Conservation (phyloP, 2,113 vertebrate genomes). For the Pedetes capensis region DNA sequence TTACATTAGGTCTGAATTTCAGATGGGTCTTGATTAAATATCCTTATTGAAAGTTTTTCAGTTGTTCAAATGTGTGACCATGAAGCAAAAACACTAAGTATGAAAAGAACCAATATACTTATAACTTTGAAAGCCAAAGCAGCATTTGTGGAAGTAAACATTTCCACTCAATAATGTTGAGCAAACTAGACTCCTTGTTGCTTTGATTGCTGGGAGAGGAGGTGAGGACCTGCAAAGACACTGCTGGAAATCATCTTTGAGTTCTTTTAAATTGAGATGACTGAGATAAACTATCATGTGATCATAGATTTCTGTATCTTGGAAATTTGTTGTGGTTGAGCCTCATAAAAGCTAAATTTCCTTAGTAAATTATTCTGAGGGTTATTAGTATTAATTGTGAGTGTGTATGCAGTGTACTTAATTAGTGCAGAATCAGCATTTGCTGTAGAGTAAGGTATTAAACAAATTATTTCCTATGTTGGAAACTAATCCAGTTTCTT, state of each 20-base stretch:
- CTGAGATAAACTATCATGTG: conserved; percentile 2
- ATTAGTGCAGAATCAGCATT: not conserved
- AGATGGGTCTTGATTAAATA: not conserved
- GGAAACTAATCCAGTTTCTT: not conserved
- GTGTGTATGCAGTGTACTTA: not conserved
- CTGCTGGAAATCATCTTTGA: conserved; percentile 36
- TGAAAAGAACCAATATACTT: not conserved
- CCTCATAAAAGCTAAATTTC: not conserved
- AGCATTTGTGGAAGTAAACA: conserved; percentile 53
- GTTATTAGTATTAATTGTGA: not conserved
- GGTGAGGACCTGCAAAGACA: not conserved
- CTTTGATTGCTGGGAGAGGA: conserved; percentile 5
- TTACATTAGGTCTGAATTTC: not conserved
- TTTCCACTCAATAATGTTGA: conserved; percentile 13
- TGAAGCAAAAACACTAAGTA: not conserved
- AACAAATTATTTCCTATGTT: not conserved
- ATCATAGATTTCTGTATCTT: not conserved
- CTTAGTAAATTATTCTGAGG: not conserved
- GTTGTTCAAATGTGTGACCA: not conserved
- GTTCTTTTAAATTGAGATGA: conserved; percentile 26
- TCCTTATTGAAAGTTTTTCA: not conserved
- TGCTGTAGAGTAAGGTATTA: not conserved
- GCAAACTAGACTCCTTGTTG: conserved; percentile 16
- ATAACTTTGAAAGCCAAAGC: conserved; percentile 44
- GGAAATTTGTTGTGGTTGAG: not conserved